A percentile compares a stretch with the other conserved stretches of the same genome.
These are phyloP conservation scores for Poeciliopsis prolifica DNA, from an alignment of 2,113 vertebrate genomes.

Conservation along the genomic window DNA sequence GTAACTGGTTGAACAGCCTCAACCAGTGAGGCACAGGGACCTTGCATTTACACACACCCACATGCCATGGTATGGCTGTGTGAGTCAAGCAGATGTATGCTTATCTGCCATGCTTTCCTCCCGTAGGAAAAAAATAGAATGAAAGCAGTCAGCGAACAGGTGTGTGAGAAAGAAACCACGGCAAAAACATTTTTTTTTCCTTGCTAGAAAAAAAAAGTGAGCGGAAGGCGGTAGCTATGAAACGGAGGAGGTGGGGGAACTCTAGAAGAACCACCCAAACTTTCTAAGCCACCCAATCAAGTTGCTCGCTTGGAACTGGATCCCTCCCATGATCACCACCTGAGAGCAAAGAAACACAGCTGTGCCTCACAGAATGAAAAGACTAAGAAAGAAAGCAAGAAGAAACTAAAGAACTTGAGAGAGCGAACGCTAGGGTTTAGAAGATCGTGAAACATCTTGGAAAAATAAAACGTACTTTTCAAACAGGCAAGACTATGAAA, in stretches of 20 bases:
- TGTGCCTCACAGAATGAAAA: conserved; percentile 58
- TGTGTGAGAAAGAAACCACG: conserved; percentile 9
- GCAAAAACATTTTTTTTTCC: conserved; percentile 16
- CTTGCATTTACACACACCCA: conserved; percentile 52
- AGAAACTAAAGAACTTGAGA: conserved; percentile 41
- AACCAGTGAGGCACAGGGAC: conserved; percentile 70
- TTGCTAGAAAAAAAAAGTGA: conserved; percentile 12
- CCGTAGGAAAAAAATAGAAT: not conserved
- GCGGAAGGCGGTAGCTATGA: conserved; percentile 18
- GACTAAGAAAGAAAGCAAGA: conserved; percentile 28
- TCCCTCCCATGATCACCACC: conserved; percentile 74
- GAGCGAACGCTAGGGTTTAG: conserved; percentile 17
- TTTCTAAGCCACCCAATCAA: conserved; percentile 74
- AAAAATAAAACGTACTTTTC: conserved; percentile 9
- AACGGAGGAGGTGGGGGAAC: conserved; percentile 7
- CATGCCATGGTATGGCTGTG: conserved; percentile 50
- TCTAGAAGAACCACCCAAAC: conserved; percentile 67
- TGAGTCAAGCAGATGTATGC: conserved; percentile 41
- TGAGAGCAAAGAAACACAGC: conserved; percentile 68
- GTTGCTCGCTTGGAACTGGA: conserved; percentile 54
- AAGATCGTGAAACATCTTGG: conserved; percentile 16
- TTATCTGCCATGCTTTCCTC: conserved; percentile 16
- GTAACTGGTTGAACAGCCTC: conserved; percentile 88
- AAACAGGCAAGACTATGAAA: conserved; percentile 19
- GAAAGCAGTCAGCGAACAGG: conserved; percentile 21